A percentile compares a stretch with the other conserved stretches of the same genome.
Evolutionary conservation across 1,140 invertebrate genomes (phyloP).

Genomic region (Leptinotarsa defecta): DNA sequence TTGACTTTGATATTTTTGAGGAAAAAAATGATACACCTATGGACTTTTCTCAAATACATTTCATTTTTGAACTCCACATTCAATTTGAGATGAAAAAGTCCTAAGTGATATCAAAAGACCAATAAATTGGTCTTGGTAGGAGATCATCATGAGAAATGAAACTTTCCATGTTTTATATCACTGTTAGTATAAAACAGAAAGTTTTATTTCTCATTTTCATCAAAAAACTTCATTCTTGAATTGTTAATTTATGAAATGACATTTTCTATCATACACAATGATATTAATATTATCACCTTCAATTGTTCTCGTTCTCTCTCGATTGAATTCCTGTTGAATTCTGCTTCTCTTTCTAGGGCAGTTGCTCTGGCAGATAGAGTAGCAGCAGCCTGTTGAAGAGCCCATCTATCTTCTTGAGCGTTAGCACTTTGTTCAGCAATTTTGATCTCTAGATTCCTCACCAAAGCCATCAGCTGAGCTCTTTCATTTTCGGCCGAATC

Average conservation of each 20-base stretch:
- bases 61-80: no score
- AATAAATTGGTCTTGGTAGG: no score
- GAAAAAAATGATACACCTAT: no score
- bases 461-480: conserved; percentile 57
- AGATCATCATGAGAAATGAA: no score
- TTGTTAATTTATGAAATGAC: not conserved
- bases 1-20: no score
- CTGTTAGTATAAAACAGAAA: no score
- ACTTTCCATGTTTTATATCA: no score
- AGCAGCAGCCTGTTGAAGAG: conserved; percentile 51
- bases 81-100: not conserved
- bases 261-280: not conserved
- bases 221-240: not conserved
- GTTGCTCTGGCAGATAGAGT: conserved; percentile 52
- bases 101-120: not conserved
- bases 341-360: conserved; percentile 57
- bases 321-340: conserved; percentile 54
- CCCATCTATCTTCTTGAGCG: conserved; percentile 53
- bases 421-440: conserved; percentile 53
- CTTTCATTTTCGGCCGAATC: conserved; percentile 57
- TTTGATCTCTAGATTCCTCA: conserved; percentile 58
- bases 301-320: conserved; percentile 57
- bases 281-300: conserved; percentile 37
- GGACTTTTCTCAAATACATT: no score
- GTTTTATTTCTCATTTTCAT: no score